These are phyloP conservation scores for Blastobasis adustella DNA, from an alignment of 2,888 invertebrate species.

Conservation along the genomic window DNA sequence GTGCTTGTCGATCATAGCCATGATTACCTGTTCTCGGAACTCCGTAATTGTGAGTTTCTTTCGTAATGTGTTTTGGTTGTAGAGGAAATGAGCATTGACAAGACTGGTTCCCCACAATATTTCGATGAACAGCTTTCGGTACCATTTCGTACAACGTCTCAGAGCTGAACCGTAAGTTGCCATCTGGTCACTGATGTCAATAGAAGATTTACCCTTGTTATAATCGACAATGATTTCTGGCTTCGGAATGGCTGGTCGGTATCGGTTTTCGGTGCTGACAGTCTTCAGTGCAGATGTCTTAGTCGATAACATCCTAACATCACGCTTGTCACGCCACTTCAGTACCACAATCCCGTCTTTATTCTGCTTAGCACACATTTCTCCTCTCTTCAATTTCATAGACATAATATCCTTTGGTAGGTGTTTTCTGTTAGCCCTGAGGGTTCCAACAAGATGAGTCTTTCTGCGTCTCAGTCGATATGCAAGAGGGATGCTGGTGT, in stretches of 20 bases:
- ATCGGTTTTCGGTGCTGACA: background rate
- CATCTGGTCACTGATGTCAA: constrained; percentile 17
- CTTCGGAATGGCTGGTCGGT: background rate
- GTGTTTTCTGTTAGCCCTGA: constrained; percentile 9
- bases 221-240: constrained; percentile 6
- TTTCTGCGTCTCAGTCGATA: constrained; percentile 5
- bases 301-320: constrained; percentile 8
- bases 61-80: constrained; percentile 3
- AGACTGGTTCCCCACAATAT: constrained; percentile 11
- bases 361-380: constrained; percentile 8
- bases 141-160: constrained; percentile 14
- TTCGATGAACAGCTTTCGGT: constrained; percentile 6
- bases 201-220: constrained; percentile 8
- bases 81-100: constrained; percentile 11
- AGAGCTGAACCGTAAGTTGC: constrained; percentile 14
- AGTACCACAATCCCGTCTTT: constrained; percentile 10
- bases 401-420: constrained; percentile 7
- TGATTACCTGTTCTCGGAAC: constrained; percentile 4
- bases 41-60: constrained; percentile 5
- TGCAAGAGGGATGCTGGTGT: constrained; percentile 12
- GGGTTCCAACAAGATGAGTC: background rate
- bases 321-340: constrained; percentile 18
- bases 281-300: constrained; percentile 3
- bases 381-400: constrained; percentile 11
- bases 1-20: background rate